A percentile compares a stretch with the other conserved stretches of the same genome.
Evolutionary conservation across 1,140 invertebrate species (phyloP).

Genomic region (Holcopasites calliopsidis): DNA sequence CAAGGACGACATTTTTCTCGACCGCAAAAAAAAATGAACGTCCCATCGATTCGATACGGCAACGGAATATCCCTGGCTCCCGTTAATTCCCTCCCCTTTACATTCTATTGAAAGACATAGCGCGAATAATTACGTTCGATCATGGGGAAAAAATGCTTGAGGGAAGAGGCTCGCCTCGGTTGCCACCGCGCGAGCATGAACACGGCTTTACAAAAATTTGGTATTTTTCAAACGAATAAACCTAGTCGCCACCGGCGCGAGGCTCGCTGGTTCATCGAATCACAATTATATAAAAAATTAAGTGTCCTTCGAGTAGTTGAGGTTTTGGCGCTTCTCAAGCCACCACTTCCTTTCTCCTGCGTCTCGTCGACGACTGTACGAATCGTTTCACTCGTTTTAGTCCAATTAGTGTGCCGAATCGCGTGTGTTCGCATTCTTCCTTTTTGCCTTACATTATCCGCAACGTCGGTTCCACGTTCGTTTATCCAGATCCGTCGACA

Average conservation of each 20-base stretch:
- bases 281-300: constrained; percentile 50
- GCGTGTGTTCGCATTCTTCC: too few relatives aligned
- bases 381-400: not conserved
- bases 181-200: not conserved
- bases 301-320: constrained; percentile 40
- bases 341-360: not conserved
- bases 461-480: too few relatives aligned
- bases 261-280: constrained; percentile 33
- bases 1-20: constrained; percentile 56
- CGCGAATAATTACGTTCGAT: not conserved
- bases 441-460: too few relatives aligned
- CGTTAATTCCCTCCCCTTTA: not conserved
- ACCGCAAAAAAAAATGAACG: constrained; percentile 62
- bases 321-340: constrained; percentile 38
- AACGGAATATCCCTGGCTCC: not conserved
- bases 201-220: constrained; percentile 34
- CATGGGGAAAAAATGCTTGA: constrained; percentile 3
- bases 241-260: constrained; percentile 17
- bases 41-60: constrained; percentile 26
- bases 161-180: not conserved
- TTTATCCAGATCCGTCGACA: too few relatives aligned
- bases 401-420: too few relatives aligned
- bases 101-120: not conserved
- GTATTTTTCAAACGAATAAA: constrained; percentile 9
- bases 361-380: too few relatives aligned